Evolutionary conservation across 2,797 vertebrate genomes (phyloP).

Genomic region (Mionectes olivaceus): DNA sequence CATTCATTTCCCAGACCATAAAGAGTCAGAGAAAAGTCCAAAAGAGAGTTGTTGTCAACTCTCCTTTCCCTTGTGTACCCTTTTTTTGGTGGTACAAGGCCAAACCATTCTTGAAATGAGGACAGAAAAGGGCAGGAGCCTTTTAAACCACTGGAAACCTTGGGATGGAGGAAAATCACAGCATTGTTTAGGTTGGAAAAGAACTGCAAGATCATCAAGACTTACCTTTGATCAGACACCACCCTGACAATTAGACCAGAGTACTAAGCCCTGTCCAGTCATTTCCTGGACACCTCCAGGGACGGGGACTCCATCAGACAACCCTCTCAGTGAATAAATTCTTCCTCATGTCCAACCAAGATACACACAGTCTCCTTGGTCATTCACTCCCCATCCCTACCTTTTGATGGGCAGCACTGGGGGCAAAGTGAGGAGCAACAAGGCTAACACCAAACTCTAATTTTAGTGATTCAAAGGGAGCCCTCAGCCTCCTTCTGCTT

Average conservation of each 20-base stretch:
- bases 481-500: neutral
- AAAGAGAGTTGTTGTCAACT: neutral
- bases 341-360: neutral
- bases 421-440: neutral
- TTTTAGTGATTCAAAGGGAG: neutral
- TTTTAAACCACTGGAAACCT: neutral
- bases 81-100: neutral
- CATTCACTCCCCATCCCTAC: accelerated
- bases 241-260: neutral
- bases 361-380: accelerated
- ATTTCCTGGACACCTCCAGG: neutral
- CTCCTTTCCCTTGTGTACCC: neutral
- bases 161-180: neutral
- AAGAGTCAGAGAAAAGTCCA: neutral
- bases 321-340: neutral
- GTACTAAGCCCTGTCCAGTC: neutral
- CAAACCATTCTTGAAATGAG: neutral
- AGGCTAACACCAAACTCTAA: neutral
- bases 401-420: neutral
- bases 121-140: neutral
- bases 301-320: neutral
- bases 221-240: neutral
- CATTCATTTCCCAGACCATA: neutral
- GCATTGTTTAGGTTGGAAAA: accelerated
- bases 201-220: neutral